phyloP scores from a whole-genome alignment of 2,797 vertebrate genomes.

The Oryzias dopingdopingensis region DNA sequence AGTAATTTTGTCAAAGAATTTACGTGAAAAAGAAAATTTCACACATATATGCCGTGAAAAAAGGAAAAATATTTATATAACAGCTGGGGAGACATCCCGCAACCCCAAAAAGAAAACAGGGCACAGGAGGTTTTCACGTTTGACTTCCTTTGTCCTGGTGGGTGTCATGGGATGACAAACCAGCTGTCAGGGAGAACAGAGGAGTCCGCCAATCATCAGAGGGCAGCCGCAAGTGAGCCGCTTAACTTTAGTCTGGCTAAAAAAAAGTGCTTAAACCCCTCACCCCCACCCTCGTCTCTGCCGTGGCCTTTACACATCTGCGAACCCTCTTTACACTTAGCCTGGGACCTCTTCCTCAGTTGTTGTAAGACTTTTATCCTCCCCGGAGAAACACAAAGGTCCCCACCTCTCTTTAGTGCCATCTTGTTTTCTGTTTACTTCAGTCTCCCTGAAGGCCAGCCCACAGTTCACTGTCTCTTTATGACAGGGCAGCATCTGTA shows the following conservation, averaged over 20 bases:
- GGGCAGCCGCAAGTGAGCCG: conserved; percentile 10
- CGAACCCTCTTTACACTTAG: conserved; percentile 26
- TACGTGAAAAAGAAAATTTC: not conserved
- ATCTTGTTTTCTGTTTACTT: conserved; percentile 14
- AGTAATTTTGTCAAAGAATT: not conserved
- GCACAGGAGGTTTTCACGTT: conserved; percentile 6
- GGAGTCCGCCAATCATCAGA: conserved; percentile 47
- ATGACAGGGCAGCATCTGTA: not conserved
- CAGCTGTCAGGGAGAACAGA: conserved; percentile 41
- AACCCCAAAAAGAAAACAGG: conserved; percentile 2
- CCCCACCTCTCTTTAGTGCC: conserved; percentile 3
- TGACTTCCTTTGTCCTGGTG: conserved; percentile 5
- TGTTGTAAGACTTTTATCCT: conserved; percentile 1
- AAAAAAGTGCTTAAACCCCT: conserved; percentile 42
- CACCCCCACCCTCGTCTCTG: not conserved
- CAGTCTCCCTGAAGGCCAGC: not conserved
- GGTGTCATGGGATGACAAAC: conserved; percentile 30
- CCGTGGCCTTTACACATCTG: conserved; percentile 23
- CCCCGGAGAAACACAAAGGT: not conserved
- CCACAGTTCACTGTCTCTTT: not conserved
- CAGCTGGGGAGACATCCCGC: conserved; percentile 1
- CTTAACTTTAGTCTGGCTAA: conserved; percentile 6
- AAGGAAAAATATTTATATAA: conserved; percentile 1
- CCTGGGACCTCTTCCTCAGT: conserved; percentile 8
- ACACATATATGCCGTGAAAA: not conserved